Base-by-base conservation (phyloP, 2,888 invertebrate genomes). In the Antheraea assamensis region DNA sequence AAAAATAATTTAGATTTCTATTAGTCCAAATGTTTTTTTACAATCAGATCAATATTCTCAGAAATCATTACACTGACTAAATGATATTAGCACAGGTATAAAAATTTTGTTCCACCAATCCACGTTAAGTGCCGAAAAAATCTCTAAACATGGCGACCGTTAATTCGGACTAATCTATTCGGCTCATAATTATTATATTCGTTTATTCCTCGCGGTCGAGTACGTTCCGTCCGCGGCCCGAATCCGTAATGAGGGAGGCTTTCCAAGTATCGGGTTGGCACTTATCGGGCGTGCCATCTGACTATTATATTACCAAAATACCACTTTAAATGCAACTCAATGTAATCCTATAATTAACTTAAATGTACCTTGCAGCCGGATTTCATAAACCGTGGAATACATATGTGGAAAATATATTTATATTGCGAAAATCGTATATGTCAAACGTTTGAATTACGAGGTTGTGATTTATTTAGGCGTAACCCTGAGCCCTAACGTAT, bases 291-390 rank as follows among this genome's bases (percentile, higher is more conserved):
- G 93, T 94, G 92, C 94, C 92, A 94, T 94, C 94, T 91, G 90
- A 93, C 94, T 93, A 91, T 93, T 92, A 92, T 93, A 92, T 93
- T 94, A 93, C 93, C 93, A 90, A 94, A 94, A 94, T 92, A 92
- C 91, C 88, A 90, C 90, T 92, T 92, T 90, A 92, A 93, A 93
- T 92, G 89, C 94, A 92, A 85, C 88, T 87, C 87, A 81, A 79
- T 86, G 85, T 92, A 91, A 92, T 91, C 91, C 93, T 91, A 91
- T 93, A 93, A 94, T 94, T 94, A 94, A 91, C 87, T 93, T 93
- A 93, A 94, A 90, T 92, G 90, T 90, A 93, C 85, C 85, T 85
- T 87, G 79, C 79, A 83, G 80, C 75, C 78, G 73, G 84, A 81
- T 87, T 88, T 92, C 92, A 88, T 90, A 90, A 88, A 88, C 88